Conservation (phyloP, 2,888 invertebrate genomes). For the Zootermopsis nevadensis region DNA sequence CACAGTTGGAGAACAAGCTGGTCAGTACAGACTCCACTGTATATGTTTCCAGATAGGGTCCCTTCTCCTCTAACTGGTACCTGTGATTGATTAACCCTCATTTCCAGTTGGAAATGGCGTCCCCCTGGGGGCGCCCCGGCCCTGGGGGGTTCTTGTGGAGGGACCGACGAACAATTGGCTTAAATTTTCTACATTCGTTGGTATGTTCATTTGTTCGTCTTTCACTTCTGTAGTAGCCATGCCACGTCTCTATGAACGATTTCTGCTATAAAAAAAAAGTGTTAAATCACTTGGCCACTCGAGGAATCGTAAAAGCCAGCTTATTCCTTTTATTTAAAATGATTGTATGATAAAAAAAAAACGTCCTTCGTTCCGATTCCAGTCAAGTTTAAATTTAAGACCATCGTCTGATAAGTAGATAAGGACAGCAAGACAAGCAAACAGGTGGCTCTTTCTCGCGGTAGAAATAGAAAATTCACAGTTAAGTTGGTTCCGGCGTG, state of each 20-base stretch:
- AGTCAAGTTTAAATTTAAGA: too few species aligned
- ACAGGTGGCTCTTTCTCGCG: too few species aligned
- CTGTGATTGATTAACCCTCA: slow-evolving; percentile 37
- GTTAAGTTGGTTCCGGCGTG: too few species aligned
- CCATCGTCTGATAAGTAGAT: too few species aligned
- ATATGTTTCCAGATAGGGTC: not conserved
- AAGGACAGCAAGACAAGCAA: too few species aligned
- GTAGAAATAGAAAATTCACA: too few species aligned
- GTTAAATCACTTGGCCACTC: too few species aligned
- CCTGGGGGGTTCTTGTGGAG: slow-evolving; percentile 82
- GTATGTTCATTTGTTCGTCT: slow-evolving; percentile 62
- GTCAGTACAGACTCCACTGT: slow-evolving; percentile 61
- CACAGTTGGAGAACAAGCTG: slow-evolving; percentile 68
- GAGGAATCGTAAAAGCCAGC: too few species aligned
- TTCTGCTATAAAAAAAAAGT: too few species aligned
- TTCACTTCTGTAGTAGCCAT: not conserved
- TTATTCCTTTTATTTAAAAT: too few species aligned
- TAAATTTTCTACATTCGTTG: slow-evolving; percentile 82
- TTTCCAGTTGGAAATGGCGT: slow-evolving; percentile 57
- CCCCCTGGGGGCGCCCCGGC: slow-evolving; percentile 76
- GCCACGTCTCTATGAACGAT: not conserved
- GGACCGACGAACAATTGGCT: slow-evolving; percentile 76
- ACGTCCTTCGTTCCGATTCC: too few species aligned
- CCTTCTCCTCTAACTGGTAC: not conserved
- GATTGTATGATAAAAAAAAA: too few species aligned